phyloP scores from a whole-genome alignment of 2,888 invertebrate species.

The Leuctra nigra region DNA sequence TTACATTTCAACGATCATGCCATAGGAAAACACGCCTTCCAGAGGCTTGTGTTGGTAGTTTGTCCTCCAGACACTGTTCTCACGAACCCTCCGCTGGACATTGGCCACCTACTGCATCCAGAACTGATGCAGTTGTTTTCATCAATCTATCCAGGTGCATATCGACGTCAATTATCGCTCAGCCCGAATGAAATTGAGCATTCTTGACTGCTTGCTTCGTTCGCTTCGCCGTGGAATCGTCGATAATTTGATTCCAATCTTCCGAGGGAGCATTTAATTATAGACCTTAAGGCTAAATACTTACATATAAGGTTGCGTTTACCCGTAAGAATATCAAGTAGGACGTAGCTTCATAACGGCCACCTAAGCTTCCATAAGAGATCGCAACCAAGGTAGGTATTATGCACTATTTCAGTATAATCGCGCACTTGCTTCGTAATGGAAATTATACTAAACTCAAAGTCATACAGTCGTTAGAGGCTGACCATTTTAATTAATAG shows the following conservation, averaged over 20 bases:
- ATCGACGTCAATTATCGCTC: constrained; percentile 25
- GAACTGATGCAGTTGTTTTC: no score
- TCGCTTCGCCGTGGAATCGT: constrained; percentile 11
- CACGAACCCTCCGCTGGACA: no score
- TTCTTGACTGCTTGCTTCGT: constrained; percentile 15
- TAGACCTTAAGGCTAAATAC: constrained; percentile 21
- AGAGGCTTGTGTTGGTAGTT: no score
- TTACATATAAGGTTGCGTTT: constrained; percentile 17
- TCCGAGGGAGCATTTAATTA: constrained; percentile 23
- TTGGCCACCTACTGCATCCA: no score
- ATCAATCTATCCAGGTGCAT: constrained; percentile 19
- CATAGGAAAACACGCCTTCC: no score
- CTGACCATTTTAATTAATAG: no score
- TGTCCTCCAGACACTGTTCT: no score
- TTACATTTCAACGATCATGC: no score
- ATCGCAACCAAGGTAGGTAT: neutral
- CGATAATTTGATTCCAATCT: constrained; percentile 28
- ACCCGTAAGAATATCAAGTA: constrained; percentile 20
- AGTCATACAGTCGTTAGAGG: no score
- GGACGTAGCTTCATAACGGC: neutral
- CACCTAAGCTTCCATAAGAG: constrained; percentile 4
- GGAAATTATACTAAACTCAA: no score
- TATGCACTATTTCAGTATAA: neutral
- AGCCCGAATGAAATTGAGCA: constrained; percentile 19
- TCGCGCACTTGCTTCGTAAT: no score